These are phyloP conservation scores for Gymnothorax javanicus DNA, from an alignment of 2,797 vertebrate genomes.

Conservation along the genomic window DNA sequence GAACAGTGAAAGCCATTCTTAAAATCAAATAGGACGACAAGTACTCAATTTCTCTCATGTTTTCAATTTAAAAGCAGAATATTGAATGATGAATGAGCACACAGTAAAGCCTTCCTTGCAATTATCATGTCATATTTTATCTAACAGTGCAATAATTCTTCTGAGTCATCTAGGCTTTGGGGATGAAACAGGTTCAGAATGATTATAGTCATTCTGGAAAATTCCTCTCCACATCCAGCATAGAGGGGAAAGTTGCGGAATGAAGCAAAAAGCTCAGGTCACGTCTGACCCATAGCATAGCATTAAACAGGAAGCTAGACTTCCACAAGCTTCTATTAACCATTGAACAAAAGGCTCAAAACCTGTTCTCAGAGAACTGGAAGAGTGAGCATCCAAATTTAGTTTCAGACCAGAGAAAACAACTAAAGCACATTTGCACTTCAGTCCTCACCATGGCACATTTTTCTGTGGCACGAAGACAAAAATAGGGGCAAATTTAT, in stretches of 20 bases:
- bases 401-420: neutral
- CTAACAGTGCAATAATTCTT: conserved; percentile 53
- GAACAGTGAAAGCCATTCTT: neutral
- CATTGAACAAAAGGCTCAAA: neutral
- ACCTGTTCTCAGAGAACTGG: neutral
- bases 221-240: conserved; percentile 42
- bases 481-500: neutral
- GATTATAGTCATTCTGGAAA: conserved; percentile 10
- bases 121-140: conserved; percentile 50
- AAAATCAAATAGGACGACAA: neutral
- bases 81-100: conserved; percentile 34
- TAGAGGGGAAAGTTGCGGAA: neutral
- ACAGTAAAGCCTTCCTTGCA: conserved; percentile 32
- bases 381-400: neutral
- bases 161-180: conserved; percentile 43
- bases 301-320: neutral
- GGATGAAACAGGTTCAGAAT: neutral
- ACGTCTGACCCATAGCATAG: neutral
- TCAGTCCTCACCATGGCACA: neutral
- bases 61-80: conserved; percentile 47
- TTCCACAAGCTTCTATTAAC: neutral
- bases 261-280: neutral
- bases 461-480: neutral
- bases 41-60: conserved; percentile 35
- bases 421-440: neutral